Percentiles rank a stretch among this genome's conserved stretches.
Conservation (phyloP, 2,797 vertebrate genomes). For the Huso huso region DNA sequence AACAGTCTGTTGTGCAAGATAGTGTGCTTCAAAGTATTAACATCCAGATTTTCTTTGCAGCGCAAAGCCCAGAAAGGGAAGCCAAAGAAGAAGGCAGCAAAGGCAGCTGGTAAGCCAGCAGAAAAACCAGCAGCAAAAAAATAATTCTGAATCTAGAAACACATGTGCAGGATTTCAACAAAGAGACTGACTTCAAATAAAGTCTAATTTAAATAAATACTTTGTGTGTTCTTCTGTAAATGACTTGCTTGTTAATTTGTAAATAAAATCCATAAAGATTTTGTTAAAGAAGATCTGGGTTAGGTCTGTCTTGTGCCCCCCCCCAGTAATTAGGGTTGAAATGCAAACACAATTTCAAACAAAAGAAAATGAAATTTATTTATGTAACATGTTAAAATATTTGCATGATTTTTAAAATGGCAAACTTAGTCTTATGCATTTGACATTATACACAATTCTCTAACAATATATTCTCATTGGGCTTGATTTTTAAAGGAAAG, state of each 20-base stretch:
- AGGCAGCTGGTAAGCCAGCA: too few species aligned
- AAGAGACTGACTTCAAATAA: constrained; percentile 2
- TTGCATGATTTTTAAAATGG: constrained; percentile 13
- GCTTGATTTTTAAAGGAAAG: background rate
- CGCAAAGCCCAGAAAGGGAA: constrained; percentile 67
- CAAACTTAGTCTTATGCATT: constrained; percentile 40
- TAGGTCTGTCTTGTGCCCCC: constrained; percentile 5
- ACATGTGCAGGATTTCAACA: too few species aligned
- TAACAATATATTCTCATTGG: constrained; percentile 35
- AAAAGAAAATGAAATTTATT: constrained; percentile 8
- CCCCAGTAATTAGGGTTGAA: background rate
- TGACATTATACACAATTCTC: constrained; percentile 49
- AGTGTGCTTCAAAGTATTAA: too few species aligned
- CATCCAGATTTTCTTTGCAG: constrained; percentile 25
- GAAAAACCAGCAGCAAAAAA: too few species aligned
- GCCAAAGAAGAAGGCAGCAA: constrained; percentile 28
- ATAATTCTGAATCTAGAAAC: too few species aligned
- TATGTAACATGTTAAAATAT: constrained; percentile 7
- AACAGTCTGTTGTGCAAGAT: too few species aligned
- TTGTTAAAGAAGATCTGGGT: constrained; percentile 11
- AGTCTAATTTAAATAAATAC: constrained; percentile 16
- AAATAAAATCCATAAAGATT: constrained; percentile 21
- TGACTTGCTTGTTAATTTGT: constrained; percentile 7
- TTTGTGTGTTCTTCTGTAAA: background rate
- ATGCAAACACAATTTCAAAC: constrained; percentile 9